These are phyloP conservation scores for Dioctria linearis DNA, from an alignment of 2,888 invertebrate genomes.

Conservation along the genomic window DNA sequence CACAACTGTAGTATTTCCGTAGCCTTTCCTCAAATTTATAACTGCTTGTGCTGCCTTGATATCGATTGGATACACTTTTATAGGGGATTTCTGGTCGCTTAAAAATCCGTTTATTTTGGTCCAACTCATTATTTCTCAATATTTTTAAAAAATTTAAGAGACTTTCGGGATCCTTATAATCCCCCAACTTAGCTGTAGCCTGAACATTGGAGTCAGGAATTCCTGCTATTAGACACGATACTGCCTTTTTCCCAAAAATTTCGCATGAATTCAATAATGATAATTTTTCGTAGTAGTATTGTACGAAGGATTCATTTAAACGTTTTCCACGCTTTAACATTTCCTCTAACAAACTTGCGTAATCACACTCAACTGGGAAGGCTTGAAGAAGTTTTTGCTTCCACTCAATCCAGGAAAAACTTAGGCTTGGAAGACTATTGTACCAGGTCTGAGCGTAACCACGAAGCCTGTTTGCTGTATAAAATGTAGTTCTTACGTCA, in stretches of 20 bases:
- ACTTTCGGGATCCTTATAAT: slow-evolving; percentile 50
- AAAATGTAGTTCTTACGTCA: slow-evolving; percentile 50
- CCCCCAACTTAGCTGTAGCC: slow-evolving; percentile 45
- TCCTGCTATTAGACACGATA: slow-evolving; percentile 53
- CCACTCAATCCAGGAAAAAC: slow-evolving; percentile 51
- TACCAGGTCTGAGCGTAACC: slow-evolving; percentile 52
- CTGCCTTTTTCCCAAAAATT: slow-evolving; percentile 35
- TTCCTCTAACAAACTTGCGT: slow-evolving; percentile 19
- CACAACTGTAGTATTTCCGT: too few species aligned
- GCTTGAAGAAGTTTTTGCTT: slow-evolving; percentile 53
- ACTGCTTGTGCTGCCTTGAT: too few species aligned
- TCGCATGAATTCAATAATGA: slow-evolving; percentile 48
- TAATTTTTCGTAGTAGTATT: slow-evolving; percentile 56
- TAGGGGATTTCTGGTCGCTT: too few species aligned
- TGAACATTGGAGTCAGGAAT: slow-evolving; percentile 41
- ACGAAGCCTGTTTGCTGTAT: slow-evolving; percentile 30
- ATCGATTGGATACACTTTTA: too few species aligned
- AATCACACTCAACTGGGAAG: slow-evolving; percentile 51
- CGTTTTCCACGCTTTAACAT: slow-evolving; percentile 45
- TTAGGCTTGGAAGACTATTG: slow-evolving; percentile 10
- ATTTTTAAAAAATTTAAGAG: slow-evolving; percentile 51
- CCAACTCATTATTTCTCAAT: neutral
- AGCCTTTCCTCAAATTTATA: too few species aligned
- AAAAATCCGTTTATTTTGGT: too few species aligned
- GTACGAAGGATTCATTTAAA: slow-evolving; percentile 35